A percentile compares a stretch with the other conserved stretches of the same genome.
phyloP scores from a whole-genome alignment of 2,888 invertebrate species.

The Papilio protenor region DNA sequence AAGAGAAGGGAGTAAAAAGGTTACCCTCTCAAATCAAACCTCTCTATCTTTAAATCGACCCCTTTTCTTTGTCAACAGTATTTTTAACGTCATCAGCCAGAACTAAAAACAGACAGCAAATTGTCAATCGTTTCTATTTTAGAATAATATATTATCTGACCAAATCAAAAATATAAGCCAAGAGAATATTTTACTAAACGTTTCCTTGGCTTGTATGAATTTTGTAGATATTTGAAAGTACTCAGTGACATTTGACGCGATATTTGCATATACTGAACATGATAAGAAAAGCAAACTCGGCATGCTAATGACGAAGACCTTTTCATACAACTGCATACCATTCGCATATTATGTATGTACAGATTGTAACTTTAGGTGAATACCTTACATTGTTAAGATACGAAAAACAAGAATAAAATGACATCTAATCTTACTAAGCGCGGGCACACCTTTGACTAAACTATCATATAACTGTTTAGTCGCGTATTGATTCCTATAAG shows the following conservation, averaged over 20 bases:
- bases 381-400: not conserved
- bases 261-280: constrained; percentile 33
- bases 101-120: too few relatives aligned
- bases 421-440: not conserved
- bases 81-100: too few relatives aligned
- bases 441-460: too few relatives aligned
- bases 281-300: constrained; percentile 38
- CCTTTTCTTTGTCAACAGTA: too few relatives aligned
- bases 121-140: too few relatives aligned
- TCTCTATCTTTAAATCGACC: too few relatives aligned
- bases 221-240: constrained; percentile 26
- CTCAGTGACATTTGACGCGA: constrained; percentile 30
- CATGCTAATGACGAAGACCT: constrained; percentile 35
- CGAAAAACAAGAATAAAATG: not conserved
- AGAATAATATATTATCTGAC: too few relatives aligned
- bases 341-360: constrained; percentile 10
- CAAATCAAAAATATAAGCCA: not conserved
- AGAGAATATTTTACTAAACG: not conserved
- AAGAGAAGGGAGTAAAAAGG: too few relatives aligned
- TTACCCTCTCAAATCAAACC: too few relatives aligned
- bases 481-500: too few relatives aligned
- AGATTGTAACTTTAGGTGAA: constrained; percentile 2
- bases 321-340: constrained; percentile 18
- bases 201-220: not conserved
- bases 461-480: too few relatives aligned